Conservation (phyloP, 1,140 invertebrate genomes). For the Mylabris phalerata region DNA sequence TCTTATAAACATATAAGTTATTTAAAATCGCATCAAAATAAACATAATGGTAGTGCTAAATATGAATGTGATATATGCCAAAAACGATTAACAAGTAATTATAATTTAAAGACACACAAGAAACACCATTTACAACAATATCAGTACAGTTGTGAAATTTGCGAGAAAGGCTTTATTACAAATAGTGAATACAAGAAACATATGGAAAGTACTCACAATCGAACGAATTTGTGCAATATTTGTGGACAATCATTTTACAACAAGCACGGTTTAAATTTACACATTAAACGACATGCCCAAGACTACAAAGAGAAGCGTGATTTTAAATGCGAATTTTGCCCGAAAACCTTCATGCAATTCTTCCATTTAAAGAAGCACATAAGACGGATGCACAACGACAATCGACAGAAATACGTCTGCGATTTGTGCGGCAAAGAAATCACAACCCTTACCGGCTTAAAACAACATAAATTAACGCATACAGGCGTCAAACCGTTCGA, state of each 20-base stretch:
- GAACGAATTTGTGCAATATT: constrained; percentile 25
- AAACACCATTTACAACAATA: too few relatives aligned
- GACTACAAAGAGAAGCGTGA: constrained; percentile 34
- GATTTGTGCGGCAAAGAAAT: constrained; percentile 32
- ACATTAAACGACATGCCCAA: constrained; percentile 24
- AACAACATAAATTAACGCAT: constrained; percentile 18
- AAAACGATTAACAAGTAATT: too few relatives aligned
- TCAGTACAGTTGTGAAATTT: constrained; percentile 24
- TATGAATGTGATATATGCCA: too few relatives aligned
- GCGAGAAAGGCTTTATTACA: constrained; percentile 33
- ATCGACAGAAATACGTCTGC: constrained; percentile 11
- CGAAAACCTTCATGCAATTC: constrained; percentile 15
- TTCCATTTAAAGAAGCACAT: constrained; percentile 12
- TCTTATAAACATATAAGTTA: too few relatives aligned
- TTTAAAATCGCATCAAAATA: too few relatives aligned
- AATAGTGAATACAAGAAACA: constrained; percentile 34
- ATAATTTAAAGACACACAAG: too few relatives aligned
- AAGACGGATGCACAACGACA: constrained; percentile 9
- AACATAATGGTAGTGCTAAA: too few relatives aligned
- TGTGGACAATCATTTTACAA: constrained; percentile 32
- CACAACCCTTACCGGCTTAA: constrained; percentile 14
- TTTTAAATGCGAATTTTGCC: constrained; percentile 34
- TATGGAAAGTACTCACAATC: constrained; percentile 26
- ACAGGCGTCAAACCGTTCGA: constrained; percentile 16
- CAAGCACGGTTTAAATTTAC: constrained; percentile 27